Evolutionary conservation across 2,797 vertebrate species (phyloP), one percentile per base, ranked within the genome.

Genomic region (Dermochelys coriacea): DNA sequence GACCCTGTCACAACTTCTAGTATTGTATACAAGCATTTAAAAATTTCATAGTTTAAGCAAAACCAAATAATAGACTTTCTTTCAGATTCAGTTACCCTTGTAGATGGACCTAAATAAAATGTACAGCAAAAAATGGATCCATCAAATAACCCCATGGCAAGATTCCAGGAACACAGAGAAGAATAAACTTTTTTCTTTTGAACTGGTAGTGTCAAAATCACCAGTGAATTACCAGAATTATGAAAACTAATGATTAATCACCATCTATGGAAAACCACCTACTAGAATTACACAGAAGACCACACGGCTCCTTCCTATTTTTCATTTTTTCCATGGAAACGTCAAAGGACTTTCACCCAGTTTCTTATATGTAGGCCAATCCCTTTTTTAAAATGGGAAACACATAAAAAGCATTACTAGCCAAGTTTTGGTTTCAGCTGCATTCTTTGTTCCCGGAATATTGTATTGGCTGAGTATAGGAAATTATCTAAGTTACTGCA

Each of bases 401-500:
- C 19, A 12, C n/a, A 78, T 34, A 54, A 16, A 0, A 87, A 91
- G 54, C 51, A 31, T 74, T 89, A 80, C 86, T 18, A 88, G 54
- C 64, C 2, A 5, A 93, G 12, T 59, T 71, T 71, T 88, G 83
- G 64, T 93, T 94, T 93, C 82, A 18, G 27, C 25, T 29, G 49
- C 83, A 51, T 54, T 94, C 37, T 92, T 82, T 74, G 95, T 94
- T 96, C 93, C 87, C 85, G 75, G 80, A 59, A 59, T 91, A 93
- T 93, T 91, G 82, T 90, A 84, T 55, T 89, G 87, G 82, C 95
- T 85, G 80, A 95, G 78, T 94, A 92, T 82, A 96, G 91, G 80
- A 59, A 96, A 90, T 89, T 91, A 95, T 97, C 91, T 94, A 93
- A 95, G 92, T 85, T 54, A 96, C 93, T 88, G 21, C 85, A 86